phyloP scores from a whole-genome alignment of 2,888 invertebrate species.

The Marronus borbonicus region DNA sequence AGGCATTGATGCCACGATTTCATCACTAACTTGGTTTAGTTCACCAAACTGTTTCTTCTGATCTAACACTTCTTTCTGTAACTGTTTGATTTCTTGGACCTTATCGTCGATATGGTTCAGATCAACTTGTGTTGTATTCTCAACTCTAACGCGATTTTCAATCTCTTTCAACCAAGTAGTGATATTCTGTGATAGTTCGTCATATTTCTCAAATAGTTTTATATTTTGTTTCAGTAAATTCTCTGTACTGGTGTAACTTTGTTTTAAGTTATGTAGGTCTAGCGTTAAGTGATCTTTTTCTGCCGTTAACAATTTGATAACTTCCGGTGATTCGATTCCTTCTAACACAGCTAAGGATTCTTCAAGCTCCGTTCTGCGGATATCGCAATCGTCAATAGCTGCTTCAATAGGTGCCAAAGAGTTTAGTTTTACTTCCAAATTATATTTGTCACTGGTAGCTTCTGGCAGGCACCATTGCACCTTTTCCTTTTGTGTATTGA shows the following conservation, averaged over 20 bases:
- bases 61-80: constrained; percentile 77
- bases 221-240: constrained; percentile 80
- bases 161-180: constrained; percentile 85
- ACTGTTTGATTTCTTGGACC: constrained; percentile 76
- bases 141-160: constrained; percentile 82
- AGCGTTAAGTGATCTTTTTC: constrained; percentile 81
- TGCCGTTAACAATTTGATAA: constrained; percentile 77
- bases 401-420: constrained; percentile 84
- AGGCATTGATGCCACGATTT: constrained; percentile 83
- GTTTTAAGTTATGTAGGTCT: constrained; percentile 81
- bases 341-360: constrained; percentile 81
- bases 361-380: constrained; percentile 78
- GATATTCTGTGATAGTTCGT: constrained; percentile 81
- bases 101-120: constrained; percentile 80
- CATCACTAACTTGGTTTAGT: constrained; percentile 79
- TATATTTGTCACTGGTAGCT: constrained; percentile 90
- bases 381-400: constrained; percentile 81
- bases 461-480: constrained; percentile 94
- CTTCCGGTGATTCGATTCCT: constrained; percentile 82
- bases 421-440: constrained; percentile 91
- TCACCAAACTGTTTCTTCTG: constrained; percentile 80
- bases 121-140: constrained; percentile 81
- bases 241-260: constrained; percentile 80
- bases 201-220: constrained; percentile 86
- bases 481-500: constrained; percentile 89